Base-by-base conservation (phyloP, 37 sponge, comb jelly and placozoan species). In the Amphimedon queenslandica region DNA sequence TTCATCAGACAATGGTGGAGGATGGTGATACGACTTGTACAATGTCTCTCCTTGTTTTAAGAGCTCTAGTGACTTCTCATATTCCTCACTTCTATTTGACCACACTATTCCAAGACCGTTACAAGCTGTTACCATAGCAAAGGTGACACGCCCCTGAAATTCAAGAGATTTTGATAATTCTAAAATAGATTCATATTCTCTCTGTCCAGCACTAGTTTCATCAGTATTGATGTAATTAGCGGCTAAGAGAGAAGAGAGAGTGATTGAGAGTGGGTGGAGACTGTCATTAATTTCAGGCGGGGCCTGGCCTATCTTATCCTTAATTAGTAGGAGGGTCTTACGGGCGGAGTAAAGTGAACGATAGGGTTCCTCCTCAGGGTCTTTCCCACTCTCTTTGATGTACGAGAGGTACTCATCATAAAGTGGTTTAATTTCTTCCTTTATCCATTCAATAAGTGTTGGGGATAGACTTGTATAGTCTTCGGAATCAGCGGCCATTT, bases 21-120 rank as follows among this genome's bases (percentile, higher is more conserved):
- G 63, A 23, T 72, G 73, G 30, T 63, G 69, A 58, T 84, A 84
- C 0, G 74, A 53, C 13, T 87, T 81, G 37, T 83, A 87, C 33
- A 80, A 67, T 13, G 64, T 61, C 42, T 79, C 70, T 6, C 84
- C 66, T 35, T 83, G 69, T 25, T 77, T 69, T 27, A 89, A 65
- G 31, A 63, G 71, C 69, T 86, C 71, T 13, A 47, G 13, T n/a
- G n/a, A n/a, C n/a, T n/a, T n/a, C 53, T 8, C 53, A 47, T 8
- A 18, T 47, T 47, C 53, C 13, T 47, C 53, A 47, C 58, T 69
- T 43, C 91, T 74, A 55, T 85, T 65, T 1, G 87, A 77, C 80
- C 87, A 87, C 30, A 94, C 23, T 16, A 90, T 55, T 18, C 88
- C 95, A 5, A 87, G 63, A 55, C 87, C 75, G 75, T 90, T 87